A percentile compares a stretch with the other conserved stretches of the same genome.
Conservation (phyloP, 2,797 vertebrate genomes). For the Acipenser transmontanus region DNA sequence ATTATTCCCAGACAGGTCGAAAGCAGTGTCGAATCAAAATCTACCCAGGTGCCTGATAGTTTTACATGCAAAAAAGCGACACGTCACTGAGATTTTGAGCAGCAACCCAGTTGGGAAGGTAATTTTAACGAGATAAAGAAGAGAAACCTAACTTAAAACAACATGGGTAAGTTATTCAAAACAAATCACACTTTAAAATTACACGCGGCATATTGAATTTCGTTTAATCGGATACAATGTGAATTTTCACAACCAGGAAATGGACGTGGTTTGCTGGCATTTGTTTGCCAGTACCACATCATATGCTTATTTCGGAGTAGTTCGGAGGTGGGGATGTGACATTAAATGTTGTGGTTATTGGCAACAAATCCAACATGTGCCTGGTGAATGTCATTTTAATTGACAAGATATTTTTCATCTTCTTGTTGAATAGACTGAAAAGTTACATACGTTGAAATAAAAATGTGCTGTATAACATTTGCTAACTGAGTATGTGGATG, state of each 20-base stretch:
- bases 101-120: no score
- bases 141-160: not conserved
- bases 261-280: not conserved
- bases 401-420: no score
- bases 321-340: no score
- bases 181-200: not conserved
- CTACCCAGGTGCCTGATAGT: not conserved
- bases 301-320: no score
- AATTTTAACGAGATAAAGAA: not conserved
- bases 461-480: no score
- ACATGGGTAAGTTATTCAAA: conserved; percentile 20
- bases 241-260: not conserved
- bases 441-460: no score
- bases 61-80: conserved; percentile 8
- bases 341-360: no score
- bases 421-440: no score
- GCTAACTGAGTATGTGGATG: no score
- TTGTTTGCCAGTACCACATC: no score
- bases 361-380: no score
- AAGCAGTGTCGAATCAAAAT: conserved; percentile 1
- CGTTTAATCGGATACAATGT: not conserved
- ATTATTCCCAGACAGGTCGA: not conserved
- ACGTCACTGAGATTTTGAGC: conserved; percentile 15
- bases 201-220: not conserved
- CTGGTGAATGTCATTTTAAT: no score